A percentile compares a stretch with the other conserved stretches of the same genome.
phyloP scores from a whole-genome alignment of 2,113 vertebrate species.

The Eptesicus fuscus region DNA sequence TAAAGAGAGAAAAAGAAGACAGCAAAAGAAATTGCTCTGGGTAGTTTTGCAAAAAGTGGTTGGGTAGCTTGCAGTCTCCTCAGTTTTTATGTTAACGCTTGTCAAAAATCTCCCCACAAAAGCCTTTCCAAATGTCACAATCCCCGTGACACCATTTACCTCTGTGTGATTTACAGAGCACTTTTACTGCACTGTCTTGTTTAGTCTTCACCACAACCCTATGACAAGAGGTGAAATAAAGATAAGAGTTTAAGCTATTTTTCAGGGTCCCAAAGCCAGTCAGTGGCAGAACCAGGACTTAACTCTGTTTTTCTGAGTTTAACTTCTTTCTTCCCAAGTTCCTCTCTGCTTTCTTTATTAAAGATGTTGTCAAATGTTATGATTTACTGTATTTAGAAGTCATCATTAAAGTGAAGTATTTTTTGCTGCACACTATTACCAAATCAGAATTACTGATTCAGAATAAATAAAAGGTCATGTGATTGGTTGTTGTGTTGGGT shows the following conservation, averaged over 20 bases:
- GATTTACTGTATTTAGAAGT: conserved; percentile 4
- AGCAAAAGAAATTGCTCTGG: background rate
- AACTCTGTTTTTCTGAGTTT: conserved; percentile 13
- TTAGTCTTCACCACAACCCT: background rate
- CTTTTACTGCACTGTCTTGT: background rate
- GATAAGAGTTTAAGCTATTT: background rate
- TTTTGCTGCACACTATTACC: background rate
- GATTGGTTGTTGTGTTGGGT: background rate
- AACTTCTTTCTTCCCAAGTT: background rate
- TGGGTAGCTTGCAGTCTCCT: background rate
- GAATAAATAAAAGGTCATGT: conserved; percentile 12
- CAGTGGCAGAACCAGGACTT: background rate
- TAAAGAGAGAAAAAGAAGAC: background rate
- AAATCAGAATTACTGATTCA: background rate
- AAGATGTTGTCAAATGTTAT: background rate
- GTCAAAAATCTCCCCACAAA: background rate
- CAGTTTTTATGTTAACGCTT: background rate
- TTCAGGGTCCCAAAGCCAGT: background rate
- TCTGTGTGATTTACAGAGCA: background rate
- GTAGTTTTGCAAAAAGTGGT: background rate
- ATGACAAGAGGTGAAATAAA: background rate
- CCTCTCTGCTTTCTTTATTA: background rate
- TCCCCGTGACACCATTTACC: background rate
- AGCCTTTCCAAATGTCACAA: background rate
- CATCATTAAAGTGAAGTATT: background rate